phyloP scores from a whole-genome alignment of 2,797 vertebrate species.

The Hapalemur alaotrensis region DNA sequence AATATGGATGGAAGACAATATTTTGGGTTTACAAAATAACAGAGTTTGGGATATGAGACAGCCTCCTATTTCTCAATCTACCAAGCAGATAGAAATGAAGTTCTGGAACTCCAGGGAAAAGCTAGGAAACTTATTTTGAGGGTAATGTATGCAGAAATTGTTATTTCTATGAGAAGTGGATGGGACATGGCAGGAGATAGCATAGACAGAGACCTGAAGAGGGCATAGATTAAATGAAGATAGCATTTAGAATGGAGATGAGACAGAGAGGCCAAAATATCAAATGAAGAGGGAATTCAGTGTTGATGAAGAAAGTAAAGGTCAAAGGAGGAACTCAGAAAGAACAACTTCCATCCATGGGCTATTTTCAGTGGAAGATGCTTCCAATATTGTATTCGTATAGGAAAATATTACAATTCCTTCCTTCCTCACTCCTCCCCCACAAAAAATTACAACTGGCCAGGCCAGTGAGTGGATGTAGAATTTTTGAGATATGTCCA shows the following conservation, averaged over 20 bases:
- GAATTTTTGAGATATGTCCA: background rate
- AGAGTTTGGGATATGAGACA: background rate
- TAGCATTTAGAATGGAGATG: background rate
- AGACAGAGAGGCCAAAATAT: background rate
- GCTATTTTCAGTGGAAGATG: background rate
- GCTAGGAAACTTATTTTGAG: background rate
- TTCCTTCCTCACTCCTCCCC: background rate
- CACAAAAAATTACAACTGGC: background rate
- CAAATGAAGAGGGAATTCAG: background rate
- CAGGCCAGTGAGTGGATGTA: background rate
- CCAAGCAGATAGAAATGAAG: background rate
- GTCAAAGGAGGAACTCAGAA: background rate
- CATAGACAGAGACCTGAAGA: background rate
- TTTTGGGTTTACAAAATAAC: background rate
- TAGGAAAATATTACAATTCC: background rate
- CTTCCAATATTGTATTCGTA: background rate
- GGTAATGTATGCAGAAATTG: background rate
- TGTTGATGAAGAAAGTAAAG: background rate
- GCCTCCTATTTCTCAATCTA: background rate
- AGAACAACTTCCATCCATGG: background rate
- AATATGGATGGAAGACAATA: background rate
- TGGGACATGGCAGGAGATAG: background rate
- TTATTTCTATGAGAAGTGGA: background rate
- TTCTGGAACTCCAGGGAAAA: background rate
- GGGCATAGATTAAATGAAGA: background rate